These are phyloP conservation scores for Psix sp. DNA, from an alignment of 1,140 invertebrate species.

Conservation along the genomic window DNA sequence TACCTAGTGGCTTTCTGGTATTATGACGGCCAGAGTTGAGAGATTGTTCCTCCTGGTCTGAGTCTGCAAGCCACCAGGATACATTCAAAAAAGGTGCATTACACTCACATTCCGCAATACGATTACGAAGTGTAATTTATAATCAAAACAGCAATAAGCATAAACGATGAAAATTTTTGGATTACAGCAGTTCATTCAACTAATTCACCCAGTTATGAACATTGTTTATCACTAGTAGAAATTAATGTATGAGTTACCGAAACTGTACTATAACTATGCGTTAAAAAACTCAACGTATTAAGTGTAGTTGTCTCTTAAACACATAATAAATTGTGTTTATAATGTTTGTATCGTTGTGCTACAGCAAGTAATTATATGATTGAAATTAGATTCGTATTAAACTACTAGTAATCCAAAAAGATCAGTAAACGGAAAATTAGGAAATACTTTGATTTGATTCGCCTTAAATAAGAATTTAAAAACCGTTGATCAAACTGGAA, in stretches of 20 bases:
- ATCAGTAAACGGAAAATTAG: conserved; percentile 39
- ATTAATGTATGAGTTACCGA: too few species aligned
- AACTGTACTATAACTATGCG: too few species aligned
- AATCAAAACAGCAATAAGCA: conserved; percentile 57
- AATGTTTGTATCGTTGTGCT: too few species aligned
- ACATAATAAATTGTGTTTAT: too few species aligned
- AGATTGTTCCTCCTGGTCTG: conserved; percentile 78
- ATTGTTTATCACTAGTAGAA: too few species aligned
- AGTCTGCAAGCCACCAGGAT: conserved; percentile 76
- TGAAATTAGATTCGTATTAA: neutral
- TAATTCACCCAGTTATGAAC: too few species aligned
- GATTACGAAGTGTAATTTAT: conserved; percentile 66
- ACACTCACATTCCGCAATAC: conserved; percentile 77
- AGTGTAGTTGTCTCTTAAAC: too few species aligned
- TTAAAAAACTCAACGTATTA: too few species aligned
- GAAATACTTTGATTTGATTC: too few species aligned
- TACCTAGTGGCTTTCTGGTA: conserved; percentile 77
- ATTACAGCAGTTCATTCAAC: conserved; percentile 28
- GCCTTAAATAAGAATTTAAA: too few species aligned
- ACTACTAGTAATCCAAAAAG: conserved; percentile 24
- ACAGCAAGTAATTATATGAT: too few species aligned
- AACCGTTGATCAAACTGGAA: too few species aligned
- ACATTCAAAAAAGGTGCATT: conserved; percentile 76
- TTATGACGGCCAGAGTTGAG: conserved; percentile 72
- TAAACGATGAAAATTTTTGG: conserved; percentile 27